Base-by-base conservation (phyloP, 2,797 vertebrate genomes). In the Gymnocypris eckloni region DNA sequence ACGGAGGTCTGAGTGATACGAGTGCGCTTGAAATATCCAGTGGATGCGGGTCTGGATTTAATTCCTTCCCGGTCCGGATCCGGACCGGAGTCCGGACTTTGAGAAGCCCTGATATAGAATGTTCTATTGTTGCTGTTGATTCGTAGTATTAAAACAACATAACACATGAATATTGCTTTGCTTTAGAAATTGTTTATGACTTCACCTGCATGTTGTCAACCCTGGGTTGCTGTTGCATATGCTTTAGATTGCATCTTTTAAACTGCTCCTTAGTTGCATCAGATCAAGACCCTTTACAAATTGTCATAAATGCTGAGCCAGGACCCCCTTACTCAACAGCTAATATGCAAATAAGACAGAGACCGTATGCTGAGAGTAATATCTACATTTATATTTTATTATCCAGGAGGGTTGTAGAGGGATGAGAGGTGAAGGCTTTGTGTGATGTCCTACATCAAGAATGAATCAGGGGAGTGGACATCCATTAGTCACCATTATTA, bases 381-480 rank as follows among this genome's bases (percentile, higher is more conserved):
- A 56, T 66, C 45, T 77, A 45, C 61, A 70, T 73, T 79, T 70
- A 79, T 77, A 79, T 77, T 77, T 89, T 81, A 71, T 81, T 71
- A 81, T 56, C 48, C 75, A 54, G 50, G 66, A 71, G 20, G 48
- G 20, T 70, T 52, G 66, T 81, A 56, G 66, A 56, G 64, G 33
- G 67, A 81, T 54, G 66, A 56, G 50, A 6, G 33, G 48, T 56
- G 16, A 16, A 56, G 50, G 66, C 33, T 70, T 81, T 81, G 33
- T 28, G 48, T 54, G 80, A 81, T 7, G 15, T 25, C 50, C 20
- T 52, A 50, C 64, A 69, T 69, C 48, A 56, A 43, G 66, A 81
- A 56, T 71, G 66, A 81, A 52, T 69, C 79, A 5, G 64, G 12
- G 4, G 28, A 81, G 54, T 54, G 16, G 50, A 54, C 28, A 37